Evolutionary conservation across 2,797 vertebrate species (phyloP).

Genomic region (Danionella dracula): DNA sequence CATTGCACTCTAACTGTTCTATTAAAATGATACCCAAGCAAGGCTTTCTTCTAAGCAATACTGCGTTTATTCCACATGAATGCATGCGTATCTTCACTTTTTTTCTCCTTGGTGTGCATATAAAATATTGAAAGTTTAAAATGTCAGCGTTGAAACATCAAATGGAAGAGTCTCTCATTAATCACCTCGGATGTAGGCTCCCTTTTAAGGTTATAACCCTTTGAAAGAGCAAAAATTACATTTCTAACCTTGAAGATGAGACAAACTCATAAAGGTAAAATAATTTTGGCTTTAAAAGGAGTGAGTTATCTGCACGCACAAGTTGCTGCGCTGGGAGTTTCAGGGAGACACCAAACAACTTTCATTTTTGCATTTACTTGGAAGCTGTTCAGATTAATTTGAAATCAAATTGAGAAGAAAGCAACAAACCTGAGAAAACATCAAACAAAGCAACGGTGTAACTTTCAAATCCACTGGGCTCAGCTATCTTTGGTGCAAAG

Average conservation of each 20-base stretch:
- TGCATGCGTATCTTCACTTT: constrained; percentile 80
- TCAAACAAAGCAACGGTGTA: constrained; percentile 72
- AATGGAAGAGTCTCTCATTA: constrained; percentile 79
- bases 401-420: constrained; percentile 72
- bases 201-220: constrained; percentile 87
- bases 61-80: constrained; percentile 86
- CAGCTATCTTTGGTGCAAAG: constrained; percentile 63
- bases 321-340: constrained; percentile 64
- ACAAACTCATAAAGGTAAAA: constrained; percentile 86
- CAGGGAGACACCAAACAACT: constrained; percentile 72
- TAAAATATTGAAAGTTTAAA: constrained; percentile 87
- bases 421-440: constrained; percentile 77
- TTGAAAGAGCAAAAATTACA: constrained; percentile 88
- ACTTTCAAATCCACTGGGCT: constrained; percentile 72
- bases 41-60: constrained; percentile 76
- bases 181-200: constrained; percentile 78
- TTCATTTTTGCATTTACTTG: constrained; percentile 77
- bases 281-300: constrained; percentile 83
- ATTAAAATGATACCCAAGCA: constrained; percentile 76
- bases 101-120: constrained; percentile 73
- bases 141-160: constrained; percentile 85
- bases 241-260: constrained; percentile 88
- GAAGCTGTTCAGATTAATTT: constrained; percentile 77
- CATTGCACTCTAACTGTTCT: constrained; percentile 81
- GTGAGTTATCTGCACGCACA: constrained; percentile 74